Evolutionary conservation across 2,797 vertebrate genomes (phyloP), one percentile per base, ranked within the genome.

Genomic region (Typhlichthys eigenmanni): DNA sequence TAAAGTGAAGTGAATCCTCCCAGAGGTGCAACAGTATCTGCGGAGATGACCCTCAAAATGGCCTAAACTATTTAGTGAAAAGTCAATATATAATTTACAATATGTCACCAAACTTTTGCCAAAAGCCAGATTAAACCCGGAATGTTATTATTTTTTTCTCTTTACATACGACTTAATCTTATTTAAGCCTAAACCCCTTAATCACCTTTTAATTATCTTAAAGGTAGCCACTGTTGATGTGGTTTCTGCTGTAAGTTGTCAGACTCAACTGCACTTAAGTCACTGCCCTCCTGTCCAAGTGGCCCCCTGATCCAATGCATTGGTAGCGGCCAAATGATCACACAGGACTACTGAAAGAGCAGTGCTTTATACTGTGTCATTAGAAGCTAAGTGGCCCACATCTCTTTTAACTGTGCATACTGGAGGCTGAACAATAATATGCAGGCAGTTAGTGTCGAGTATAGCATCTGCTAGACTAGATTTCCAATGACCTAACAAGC

Each of bases 301-400:
- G 68, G 46, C 55, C 50, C 62, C 64, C 34, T 13, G 34, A 47
- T 55, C 45, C 63, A 70, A 54, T 8, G 19, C 74, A 62, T 71
- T 88, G 89, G 83, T 89, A 83, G 75, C 86, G 87, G 78, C 77
- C 80, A 88, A 90, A 91, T 85, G 89, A 61, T n/a, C 45, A 56
- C 47, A 2, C 43, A 57, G 55, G 8, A 71, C 62, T 32, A 69
- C 86, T 88, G 82, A 82, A 34, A 60, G 71, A 80, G 76, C 78
- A 85, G 81, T 80, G 83, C 72, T 11, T 5, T 63, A 52, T 75
- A 85, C 68, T 83, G 79, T 85, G 80, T 89, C 85, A 86, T 63
- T 68, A 62, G 65, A 74, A 76, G 66, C 70, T 77, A 69, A 82
- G 78, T 72, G 38, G 55, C 71, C 68, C 32, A 79, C 80, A 86